A percentile compares a stretch with the other conserved stretches of the same genome.
Conservation (phyloP, 2,888 invertebrate genomes). For the Ophion ventricosus region DNA sequence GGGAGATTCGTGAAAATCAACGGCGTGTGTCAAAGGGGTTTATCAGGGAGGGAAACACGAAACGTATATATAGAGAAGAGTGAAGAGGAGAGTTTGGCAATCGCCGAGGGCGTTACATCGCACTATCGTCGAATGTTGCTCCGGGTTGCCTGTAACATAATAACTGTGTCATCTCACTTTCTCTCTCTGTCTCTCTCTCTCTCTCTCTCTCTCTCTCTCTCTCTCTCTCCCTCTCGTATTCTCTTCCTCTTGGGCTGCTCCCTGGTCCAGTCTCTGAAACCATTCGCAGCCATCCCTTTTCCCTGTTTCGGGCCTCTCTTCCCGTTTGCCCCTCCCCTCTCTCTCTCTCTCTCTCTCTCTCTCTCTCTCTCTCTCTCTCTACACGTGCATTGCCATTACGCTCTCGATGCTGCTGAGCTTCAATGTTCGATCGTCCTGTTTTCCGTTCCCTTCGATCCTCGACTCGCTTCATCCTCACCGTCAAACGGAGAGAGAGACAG, state of each 20-base stretch:
- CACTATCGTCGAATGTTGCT: slow-evolving; percentile 71
- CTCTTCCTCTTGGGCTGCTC: background rate
- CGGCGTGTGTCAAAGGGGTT: slow-evolving; percentile 79
- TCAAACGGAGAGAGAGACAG: slow-evolving; percentile 22
- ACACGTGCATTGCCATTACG: slow-evolving; percentile 51
- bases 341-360: slow-evolving; percentile 17
- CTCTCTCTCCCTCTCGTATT: slow-evolving; percentile 16
- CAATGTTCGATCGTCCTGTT: slow-evolving; percentile 50
- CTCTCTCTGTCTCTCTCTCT: slow-evolving; percentile 53
- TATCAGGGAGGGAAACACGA: slow-evolving; percentile 72
- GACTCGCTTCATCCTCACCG: slow-evolving; percentile 39
- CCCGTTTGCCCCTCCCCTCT: slow-evolving; percentile 34
- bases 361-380: slow-evolving; percentile 24
- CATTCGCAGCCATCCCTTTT: slow-evolving; percentile 46
- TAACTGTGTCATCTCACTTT: slow-evolving; percentile 76
- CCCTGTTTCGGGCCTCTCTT: slow-evolving; percentile 64
- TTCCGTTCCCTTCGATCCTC: slow-evolving; percentile 17
- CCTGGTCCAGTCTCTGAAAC: background rate
- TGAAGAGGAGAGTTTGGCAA: slow-evolving; percentile 69
- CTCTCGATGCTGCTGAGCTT: slow-evolving; percentile 49
- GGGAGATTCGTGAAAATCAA: slow-evolving; percentile 75
- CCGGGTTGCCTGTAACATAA: slow-evolving; percentile 76
- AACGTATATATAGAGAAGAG: slow-evolving; percentile 16
- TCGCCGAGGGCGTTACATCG: slow-evolving; percentile 78
- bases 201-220: slow-evolving; percentile 6